Evolutionary conservation across 2,113 vertebrate genomes (phyloP).

Genomic region (Hypanus sabinus): DNA sequence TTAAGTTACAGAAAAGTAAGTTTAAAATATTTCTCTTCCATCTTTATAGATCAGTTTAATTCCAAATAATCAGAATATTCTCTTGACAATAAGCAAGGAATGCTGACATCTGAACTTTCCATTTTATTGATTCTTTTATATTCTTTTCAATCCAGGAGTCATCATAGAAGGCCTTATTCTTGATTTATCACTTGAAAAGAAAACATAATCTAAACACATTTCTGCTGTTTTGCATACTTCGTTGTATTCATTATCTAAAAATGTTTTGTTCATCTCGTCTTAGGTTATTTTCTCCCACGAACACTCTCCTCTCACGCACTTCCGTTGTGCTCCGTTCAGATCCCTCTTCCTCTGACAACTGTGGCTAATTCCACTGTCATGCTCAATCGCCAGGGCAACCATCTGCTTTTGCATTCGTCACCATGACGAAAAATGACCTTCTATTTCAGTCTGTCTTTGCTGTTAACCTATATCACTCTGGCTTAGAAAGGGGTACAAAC

Average conservation of each 20-base stretch:
- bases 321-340: constrained; percentile 20
- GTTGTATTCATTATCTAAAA: background rate
- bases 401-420: constrained; percentile 34
- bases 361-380: constrained; percentile 37
- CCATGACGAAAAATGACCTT: constrained; percentile 37
- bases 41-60: background rate
- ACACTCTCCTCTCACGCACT: background rate
- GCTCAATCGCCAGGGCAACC: constrained; percentile 35
- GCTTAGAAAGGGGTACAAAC: background rate
- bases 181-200: background rate
- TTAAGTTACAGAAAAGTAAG: background rate
- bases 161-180: background rate
- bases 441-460: constrained; percentile 29
- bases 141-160: background rate
- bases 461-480: constrained; percentile 27
- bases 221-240: background rate
- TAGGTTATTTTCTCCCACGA: background rate
- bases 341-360: constrained; percentile 24
- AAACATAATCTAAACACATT: background rate
- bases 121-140: background rate
- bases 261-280: background rate
- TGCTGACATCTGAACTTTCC: background rate
- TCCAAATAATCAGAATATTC: background rate
- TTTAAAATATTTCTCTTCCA: background rate
- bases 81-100: background rate